Base-by-base conservation (phyloP, 2,888 invertebrate species). In the Folsomia manolachei region DNA sequence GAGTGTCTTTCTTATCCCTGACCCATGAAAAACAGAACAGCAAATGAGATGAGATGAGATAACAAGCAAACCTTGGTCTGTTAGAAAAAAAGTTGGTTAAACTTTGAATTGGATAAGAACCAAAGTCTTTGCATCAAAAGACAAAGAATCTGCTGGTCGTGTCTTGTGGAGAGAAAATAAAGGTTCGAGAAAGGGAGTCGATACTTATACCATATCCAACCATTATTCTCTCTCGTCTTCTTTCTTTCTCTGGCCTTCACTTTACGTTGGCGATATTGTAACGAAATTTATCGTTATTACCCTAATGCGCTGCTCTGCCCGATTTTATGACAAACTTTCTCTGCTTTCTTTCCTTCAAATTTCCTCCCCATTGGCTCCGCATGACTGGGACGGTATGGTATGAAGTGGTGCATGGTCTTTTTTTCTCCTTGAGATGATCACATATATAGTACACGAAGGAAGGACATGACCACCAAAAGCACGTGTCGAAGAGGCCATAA, bases 261-360 rank as follows among this genome's bases (percentile, higher is more conserved):
- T 23, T 39, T 14, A 27, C 63, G 63, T 25, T n/a, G 24, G 19
- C 71, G 71, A 72, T 74, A 73, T 70, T 74, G 74, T 73, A 75
- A 72, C 72, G 64, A 72, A 77, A 77, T 77, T 75, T 77, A 77
- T 77, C 72, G 77, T 77, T 77, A 77, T 77, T 77, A 74, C 71
- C 77, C 76, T 77, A 77, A n/a, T n/a, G n/a, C n/a, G n/a, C n/a
- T n/a, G n/a, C n/a, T n/a, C 62, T 72, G n/a, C 21, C 69, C 66
- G 70, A 72, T 67, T 75, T 75, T 75, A 75, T 72, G 75, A 75
- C 75, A 69, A 71, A 67, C 61, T 69, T 69, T 39, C 25, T 68
- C n/a, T 19, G 4, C 63, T 69, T 69, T 69, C 68, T 68, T 39
- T 71, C 39, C 51, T 71, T 52, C 71, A 66, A 60, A 67, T 71